A percentile compares a stretch with the other conserved stretches of the same genome.
Conservation (phyloP, 2,888 invertebrate genomes). For the Nemotelus nigrinus region DNA sequence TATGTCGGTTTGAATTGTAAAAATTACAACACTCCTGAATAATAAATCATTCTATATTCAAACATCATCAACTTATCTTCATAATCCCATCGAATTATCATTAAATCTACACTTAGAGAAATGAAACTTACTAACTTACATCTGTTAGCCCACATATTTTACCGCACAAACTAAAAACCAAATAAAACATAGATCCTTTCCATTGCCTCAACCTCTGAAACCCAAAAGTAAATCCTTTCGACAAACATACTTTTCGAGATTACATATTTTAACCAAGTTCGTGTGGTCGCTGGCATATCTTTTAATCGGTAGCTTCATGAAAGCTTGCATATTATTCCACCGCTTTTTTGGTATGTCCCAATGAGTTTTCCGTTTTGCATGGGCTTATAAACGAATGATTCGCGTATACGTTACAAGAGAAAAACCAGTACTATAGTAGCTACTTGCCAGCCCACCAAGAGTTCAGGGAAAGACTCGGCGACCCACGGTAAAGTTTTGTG, state of each 20-base stretch:
- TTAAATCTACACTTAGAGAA: neutral
- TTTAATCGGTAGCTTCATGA: neutral
- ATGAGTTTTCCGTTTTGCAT: neutral
- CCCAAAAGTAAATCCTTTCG: too few relatives aligned
- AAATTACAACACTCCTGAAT: neutral
- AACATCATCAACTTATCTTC: neutral
- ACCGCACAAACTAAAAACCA: neutral
- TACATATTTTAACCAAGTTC: constrained; percentile 26
- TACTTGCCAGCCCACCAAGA: neutral
- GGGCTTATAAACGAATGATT: neutral
- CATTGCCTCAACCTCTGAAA: neutral
- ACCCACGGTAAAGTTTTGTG: neutral
- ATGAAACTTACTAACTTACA: constrained; percentile 2
- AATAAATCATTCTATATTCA: neutral
- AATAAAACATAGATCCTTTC: neutral
- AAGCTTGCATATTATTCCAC: neutral
- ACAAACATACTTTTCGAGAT: neutral
- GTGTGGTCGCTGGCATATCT: constrained; percentile 19
- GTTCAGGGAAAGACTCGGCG: neutral
- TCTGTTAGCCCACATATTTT: constrained; percentile 1
- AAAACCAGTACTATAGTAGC: neutral
- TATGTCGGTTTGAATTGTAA: too few relatives aligned
- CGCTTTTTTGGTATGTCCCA: neutral
- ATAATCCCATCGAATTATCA: constrained; percentile 12
- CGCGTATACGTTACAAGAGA: neutral